These are phyloP conservation scores for Neuroscelio doddi DNA, from an alignment of 2,888 invertebrate genomes.

Conservation along the genomic window DNA sequence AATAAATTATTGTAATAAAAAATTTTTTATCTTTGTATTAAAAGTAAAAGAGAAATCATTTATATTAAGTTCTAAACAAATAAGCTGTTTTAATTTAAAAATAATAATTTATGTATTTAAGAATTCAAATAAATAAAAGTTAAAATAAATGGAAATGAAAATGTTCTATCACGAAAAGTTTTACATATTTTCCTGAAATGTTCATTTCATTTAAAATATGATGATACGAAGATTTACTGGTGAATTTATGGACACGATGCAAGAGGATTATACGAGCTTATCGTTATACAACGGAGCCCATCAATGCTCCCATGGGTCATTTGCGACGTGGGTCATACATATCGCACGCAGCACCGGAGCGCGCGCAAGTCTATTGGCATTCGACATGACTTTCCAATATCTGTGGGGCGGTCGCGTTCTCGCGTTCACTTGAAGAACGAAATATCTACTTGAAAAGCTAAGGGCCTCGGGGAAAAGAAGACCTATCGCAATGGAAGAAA, in stretches of 20 bases:
- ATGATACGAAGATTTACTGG: background rate
- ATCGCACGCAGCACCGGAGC: slow-evolving; percentile 7
- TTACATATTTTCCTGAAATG: no score
- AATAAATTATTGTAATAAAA: no score
- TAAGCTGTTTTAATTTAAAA: no score
- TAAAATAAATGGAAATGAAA: no score
- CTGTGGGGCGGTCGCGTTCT: slow-evolving; percentile 37
- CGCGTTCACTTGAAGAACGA: slow-evolving; percentile 29
- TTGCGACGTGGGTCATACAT: slow-evolving; percentile 38
- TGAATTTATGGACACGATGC: slow-evolving; percentile 9
- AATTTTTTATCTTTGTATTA: no score
- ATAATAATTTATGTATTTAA: no score
- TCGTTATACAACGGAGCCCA: slow-evolving; percentile 24
- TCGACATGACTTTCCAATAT: slow-evolving; percentile 47
- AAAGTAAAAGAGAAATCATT: no score
- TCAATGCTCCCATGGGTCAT: slow-evolving; percentile 41
- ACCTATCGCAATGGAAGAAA: slow-evolving; percentile 32
- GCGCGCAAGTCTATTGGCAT: slow-evolving; percentile 32
- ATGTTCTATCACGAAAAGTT: no score
- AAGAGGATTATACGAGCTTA: slow-evolving; percentile 8
- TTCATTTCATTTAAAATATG: slow-evolving; percentile 6
- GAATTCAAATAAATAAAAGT: no score
- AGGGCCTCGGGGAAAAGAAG: slow-evolving; percentile 41
- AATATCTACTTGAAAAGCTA: slow-evolving; percentile 42
- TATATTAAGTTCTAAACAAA: no score